Evolutionary conservation across 1,140 invertebrate species (phyloP), one percentile per base, ranked within the genome.

Genomic region (Leptinotarsa undecemlineata): DNA sequence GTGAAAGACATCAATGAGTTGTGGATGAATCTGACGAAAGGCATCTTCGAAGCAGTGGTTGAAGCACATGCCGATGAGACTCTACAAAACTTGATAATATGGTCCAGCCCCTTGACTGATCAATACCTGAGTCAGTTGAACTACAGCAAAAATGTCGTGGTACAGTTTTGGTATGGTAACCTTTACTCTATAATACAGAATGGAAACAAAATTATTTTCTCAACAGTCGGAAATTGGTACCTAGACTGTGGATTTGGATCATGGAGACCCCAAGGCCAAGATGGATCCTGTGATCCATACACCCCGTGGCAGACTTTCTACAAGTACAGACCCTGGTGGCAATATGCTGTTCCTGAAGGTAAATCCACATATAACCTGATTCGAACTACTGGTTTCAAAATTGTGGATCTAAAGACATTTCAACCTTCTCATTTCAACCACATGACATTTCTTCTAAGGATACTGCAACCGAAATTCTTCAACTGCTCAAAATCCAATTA

Each of bases 181-280:
- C 88, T 92, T 11, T 86, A 87, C 0, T 90, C 91, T 61, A 85
- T 94, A 0, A 79, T 94, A 1, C 89, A 90, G 70, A 89, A 90
- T 64, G 92, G 92, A 2, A 93, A 91, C 81, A 88, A 91, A 19
- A 87, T 94, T 13, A 92, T 95, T 57, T 85, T 94, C 48, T 94
- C 93, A 0, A 93, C 94, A 79, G 92, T 94, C 15, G 93, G 95
- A 80, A 90, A 92, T 1, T 94, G 92, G 93, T 94, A 95, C 84
- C 87, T 95, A 68, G 93, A 95, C 80, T 95, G 94, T 79, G 93
- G 93, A 0, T 94, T 92, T 81, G 92, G 92, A 1, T 91, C 88
- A 48, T 95, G 93, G 93, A 87, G 92, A 14, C 91, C 92, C 64
- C 83, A 80, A 15, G 87, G 85, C 0, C n/a, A 68, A 6, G 88